A percentile compares a stretch with the other conserved stretches of the same genome.
Evolutionary conservation across 2,113 vertebrate species (phyloP).

Genomic region (Pandion haliaetus): DNA sequence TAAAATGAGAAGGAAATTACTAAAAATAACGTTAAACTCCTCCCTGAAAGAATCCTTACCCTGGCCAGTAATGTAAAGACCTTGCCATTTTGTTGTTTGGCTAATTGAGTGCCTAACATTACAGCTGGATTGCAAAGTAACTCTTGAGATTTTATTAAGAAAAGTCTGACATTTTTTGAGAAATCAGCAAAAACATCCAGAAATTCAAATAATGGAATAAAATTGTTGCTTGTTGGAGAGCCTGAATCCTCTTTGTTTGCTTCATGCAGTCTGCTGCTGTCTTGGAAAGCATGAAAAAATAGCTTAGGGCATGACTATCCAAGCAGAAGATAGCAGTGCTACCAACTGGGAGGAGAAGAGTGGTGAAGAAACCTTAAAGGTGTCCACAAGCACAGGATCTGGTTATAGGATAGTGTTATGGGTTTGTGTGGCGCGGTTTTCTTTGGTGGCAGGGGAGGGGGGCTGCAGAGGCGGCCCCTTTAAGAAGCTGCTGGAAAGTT

Average conservation of each 20-base stretch:
- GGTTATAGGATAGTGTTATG: not conserved
- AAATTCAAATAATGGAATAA: not conserved
- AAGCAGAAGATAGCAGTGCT: not conserved
- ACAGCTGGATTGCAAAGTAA: not conserved
- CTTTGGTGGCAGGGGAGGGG: too few species aligned
- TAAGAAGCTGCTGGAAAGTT: too few species aligned
- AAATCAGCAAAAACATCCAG: not conserved
- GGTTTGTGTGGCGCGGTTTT: too few species aligned
- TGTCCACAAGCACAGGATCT: not conserved
- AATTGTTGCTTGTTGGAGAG: not conserved
- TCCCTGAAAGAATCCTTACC: not conserved
- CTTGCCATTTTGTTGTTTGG: not conserved
- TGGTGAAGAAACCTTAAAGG: not conserved
- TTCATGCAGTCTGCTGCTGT: not conserved
- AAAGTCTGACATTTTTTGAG: not conserved
- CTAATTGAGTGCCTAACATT: not conserved
- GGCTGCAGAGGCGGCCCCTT: too few species aligned
- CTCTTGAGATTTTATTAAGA: not conserved
- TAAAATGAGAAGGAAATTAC: not conserved
- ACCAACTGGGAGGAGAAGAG: not conserved
- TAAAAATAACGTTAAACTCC: not conserved
- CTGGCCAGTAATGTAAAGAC: not conserved
- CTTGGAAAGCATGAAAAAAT: not conserved
- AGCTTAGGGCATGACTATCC: not conserved
- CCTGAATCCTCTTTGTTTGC: not conserved